Evolutionary conservation across 1,140 invertebrate species (phyloP).

Genomic region (Cheumatopsyche charites): DNA sequence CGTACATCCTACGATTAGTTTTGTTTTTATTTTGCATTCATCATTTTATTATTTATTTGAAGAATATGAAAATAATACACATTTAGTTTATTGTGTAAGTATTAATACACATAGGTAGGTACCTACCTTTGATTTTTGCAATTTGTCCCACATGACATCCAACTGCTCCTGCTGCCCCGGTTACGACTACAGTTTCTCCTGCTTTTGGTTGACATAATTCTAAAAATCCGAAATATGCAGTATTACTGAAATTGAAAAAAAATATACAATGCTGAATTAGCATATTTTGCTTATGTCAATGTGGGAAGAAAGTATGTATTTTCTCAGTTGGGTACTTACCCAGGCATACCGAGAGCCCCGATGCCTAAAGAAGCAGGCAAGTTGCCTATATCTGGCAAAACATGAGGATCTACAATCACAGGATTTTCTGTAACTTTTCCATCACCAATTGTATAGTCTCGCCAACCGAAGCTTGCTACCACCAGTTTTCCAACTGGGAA

Average conservation of each 20-base stretch:
- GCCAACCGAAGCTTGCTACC: slow-evolving; percentile 67
- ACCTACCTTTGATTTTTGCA: slow-evolving; percentile 67
- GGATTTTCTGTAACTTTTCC: slow-evolving; percentile 47
- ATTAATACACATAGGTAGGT: not conserved
- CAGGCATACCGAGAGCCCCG: slow-evolving; percentile 70
- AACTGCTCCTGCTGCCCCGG: slow-evolving; percentile 70
- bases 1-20: slow-evolving; percentile 60
- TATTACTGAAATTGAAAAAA: slow-evolving; percentile 66
- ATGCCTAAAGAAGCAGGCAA: slow-evolving; percentile 65
- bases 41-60: not conserved
- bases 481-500: slow-evolving; percentile 67
- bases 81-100: not conserved
- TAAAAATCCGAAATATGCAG: slow-evolving; percentile 76
- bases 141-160: slow-evolving; percentile 77
- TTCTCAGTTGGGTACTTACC: slow-evolving; percentile 59
- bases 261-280: slow-evolving; percentile 40
- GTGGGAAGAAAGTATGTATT: too few species aligned
- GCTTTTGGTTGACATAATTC: slow-evolving; percentile 70
- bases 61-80: too few species aligned
- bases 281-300: not conserved
- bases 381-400: slow-evolving; percentile 62
- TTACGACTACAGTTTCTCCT: slow-evolving; percentile 73
- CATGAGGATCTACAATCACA: slow-evolving; percentile 52
- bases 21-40: not conserved
- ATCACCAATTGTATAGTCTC: slow-evolving; percentile 60